Evolutionary conservation across 2,888 invertebrate species (phyloP), one percentile per base, ranked within the genome.

Genomic region (Amphipyra tragopoginis): DNA sequence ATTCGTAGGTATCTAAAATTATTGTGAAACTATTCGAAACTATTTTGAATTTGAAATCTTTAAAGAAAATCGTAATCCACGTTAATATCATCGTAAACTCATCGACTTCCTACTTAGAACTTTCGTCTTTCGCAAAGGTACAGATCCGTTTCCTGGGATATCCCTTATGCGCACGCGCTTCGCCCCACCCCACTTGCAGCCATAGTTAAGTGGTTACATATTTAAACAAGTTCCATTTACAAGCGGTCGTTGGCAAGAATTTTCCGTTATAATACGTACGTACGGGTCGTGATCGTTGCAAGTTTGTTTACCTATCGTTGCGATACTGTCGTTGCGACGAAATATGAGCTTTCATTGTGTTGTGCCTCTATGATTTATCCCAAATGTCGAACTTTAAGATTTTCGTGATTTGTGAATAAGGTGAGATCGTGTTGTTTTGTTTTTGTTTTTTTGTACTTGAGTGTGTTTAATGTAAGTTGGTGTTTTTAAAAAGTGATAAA

Each of bases 151-250:
- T 93, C 92, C 92, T 93, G 90, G 86, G 90, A 75, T 86, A 84
- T 83, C 88, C 90, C 90, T 83, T 82, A 75, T 75, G 81, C 81
- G 78, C 79, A 76, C 79, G 77, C 76, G 75, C 70, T 67, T 76
- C 86, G 86, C 89, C 91, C 91, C 89, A 21, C 88, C 85, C 84
- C 69, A 77, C 65, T 29, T 73, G 70, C 83, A 78, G 75, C 77
- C 82, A 86, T 85, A 87, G 84, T 83, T 62, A 82, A 82, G 81
- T 87, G 88, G 83, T 83, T 84, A 88, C 90, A 93, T 93, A 93
- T 91, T 92, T 93, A 93, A 91, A 86, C 90, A 88, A 87, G 87
- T 84, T 84, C 81, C 90, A 91, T 86, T 86, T 87, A 86, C 85
- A 84, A 77, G 74, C 87, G 88, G 89, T 86, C 90, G 90, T 88